Conservation (phyloP, 2,797 vertebrate species). For the Australoheros facetus region DNA sequence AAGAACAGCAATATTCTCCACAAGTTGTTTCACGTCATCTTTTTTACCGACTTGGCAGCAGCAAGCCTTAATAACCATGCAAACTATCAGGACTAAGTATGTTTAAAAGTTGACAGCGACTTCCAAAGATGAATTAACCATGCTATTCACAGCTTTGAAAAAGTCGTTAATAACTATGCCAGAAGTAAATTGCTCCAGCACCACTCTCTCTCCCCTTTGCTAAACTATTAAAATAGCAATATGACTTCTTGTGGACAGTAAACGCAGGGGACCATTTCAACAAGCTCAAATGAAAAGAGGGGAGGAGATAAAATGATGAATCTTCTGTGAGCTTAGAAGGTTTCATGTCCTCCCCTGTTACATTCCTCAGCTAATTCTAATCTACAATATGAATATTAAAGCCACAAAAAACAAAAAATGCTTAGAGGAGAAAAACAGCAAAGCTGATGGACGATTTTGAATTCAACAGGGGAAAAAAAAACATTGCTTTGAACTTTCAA, state of each 20-base stretch:
- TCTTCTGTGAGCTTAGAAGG: background rate
- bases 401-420: background rate
- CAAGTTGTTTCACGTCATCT: slow-evolving; percentile 19
- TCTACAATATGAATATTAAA: slow-evolving; percentile 4
- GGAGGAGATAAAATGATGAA: background rate
- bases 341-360: slow-evolving; percentile 2
- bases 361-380: background rate
- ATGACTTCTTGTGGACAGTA: slow-evolving; percentile 44
- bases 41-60: slow-evolving; percentile 3
- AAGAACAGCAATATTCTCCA: background rate
- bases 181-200: slow-evolving; percentile 64
- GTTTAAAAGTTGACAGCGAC: slow-evolving; percentile 49
- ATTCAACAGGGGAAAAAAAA: background rate
- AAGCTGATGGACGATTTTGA: slow-evolving; percentile 15
- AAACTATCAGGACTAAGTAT: slow-evolving; percentile 39
- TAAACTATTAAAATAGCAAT: slow-evolving; percentile 49
- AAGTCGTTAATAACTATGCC: slow-evolving; percentile 66
- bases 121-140: slow-evolving; percentile 62
- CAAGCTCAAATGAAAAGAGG: slow-evolving; percentile 13
- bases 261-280: slow-evolving; percentile 20
- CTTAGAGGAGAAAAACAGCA: background rate
- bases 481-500: slow-evolving; percentile 13
- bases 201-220: slow-evolving; percentile 4
- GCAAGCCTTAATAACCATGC: slow-evolving; percentile 37
- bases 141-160: slow-evolving; percentile 61